These are phyloP conservation scores for Danaus melanippus DNA, from an alignment of 1,140 invertebrate genomes.

Conservation along the genomic window DNA sequence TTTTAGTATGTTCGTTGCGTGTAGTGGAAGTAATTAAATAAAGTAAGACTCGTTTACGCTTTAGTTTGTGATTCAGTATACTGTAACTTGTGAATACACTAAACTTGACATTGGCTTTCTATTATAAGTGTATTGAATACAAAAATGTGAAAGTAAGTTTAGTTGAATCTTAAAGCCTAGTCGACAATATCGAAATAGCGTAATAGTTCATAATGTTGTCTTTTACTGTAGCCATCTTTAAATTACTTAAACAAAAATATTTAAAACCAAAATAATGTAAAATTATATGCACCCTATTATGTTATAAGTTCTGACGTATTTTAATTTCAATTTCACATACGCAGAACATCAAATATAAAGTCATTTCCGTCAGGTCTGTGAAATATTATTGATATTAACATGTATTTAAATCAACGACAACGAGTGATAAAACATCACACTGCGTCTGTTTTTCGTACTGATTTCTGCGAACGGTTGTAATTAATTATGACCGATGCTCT, in stretches of 20 bases:
- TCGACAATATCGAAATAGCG: no score
- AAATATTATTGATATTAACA: slow-evolving; percentile 47
- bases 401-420: slow-evolving; percentile 45
- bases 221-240: background rate
- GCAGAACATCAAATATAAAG: slow-evolving; percentile 12
- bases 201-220: background rate
- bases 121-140: no score
- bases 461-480: slow-evolving; percentile 56
- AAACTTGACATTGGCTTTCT: no score
- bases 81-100: no score
- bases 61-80: no score
- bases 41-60: slow-evolving; percentile 5
- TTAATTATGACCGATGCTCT: slow-evolving; percentile 55
- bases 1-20: slow-evolving; percentile 12
- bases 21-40: slow-evolving; percentile 11
- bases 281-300: no score
- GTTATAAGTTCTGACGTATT: no score
- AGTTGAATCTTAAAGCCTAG: no score
- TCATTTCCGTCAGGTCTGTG: slow-evolving; percentile 32
- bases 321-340: background rate
- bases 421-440: slow-evolving; percentile 47
- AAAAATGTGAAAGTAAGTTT: no score
- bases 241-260: background rate
- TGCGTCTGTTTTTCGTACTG: slow-evolving; percentile 38
- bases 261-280: no score